Evolutionary conservation across 2,797 vertebrate genomes (phyloP).

Genomic region (Rhinichthys osculus): DNA sequence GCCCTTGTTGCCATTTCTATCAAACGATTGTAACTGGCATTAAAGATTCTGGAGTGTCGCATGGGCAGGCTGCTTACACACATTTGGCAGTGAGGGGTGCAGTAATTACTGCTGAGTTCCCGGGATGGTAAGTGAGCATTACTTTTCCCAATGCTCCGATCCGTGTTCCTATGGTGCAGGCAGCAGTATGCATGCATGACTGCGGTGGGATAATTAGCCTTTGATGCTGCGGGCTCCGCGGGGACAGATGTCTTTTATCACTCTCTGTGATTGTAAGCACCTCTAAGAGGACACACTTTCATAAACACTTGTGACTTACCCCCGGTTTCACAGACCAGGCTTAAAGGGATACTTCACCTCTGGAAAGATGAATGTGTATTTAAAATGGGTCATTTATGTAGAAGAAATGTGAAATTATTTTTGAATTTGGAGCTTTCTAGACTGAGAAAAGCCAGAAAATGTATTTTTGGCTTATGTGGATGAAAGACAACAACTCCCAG

Average conservation of each 20-base stretch:
- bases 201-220: constrained; percentile 60
- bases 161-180: constrained; percentile 41
- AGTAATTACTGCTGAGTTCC: constrained; percentile 57
- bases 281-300: constrained; percentile 39
- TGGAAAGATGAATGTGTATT: too few relatives aligned
- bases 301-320: constrained; percentile 1
- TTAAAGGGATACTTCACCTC: too few relatives aligned
- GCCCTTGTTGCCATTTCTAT: constrained; percentile 55
- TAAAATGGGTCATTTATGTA: too few relatives aligned
- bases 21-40: constrained; percentile 69
- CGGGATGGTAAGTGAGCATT: constrained; percentile 42
- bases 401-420: too few relatives aligned
- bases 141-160: constrained; percentile 47
- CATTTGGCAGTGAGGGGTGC: constrained; percentile 29
- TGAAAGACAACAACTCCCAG: too few relatives aligned
- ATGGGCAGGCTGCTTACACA: constrained; percentile 29
- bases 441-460: too few relatives aligned
- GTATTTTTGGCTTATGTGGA: too few relatives aligned
- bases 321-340: too few relatives aligned
- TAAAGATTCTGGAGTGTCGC: constrained; percentile 59
- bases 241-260: constrained; percentile 37
- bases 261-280: constrained; percentile 47
- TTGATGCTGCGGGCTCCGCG: constrained; percentile 38
- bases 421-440: too few relatives aligned
- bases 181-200: constrained; percentile 54